These are phyloP conservation scores for Cyrtorhinus lividipennis DNA, from an alignment of 1,140 invertebrate species.

Conservation along the genomic window DNA sequence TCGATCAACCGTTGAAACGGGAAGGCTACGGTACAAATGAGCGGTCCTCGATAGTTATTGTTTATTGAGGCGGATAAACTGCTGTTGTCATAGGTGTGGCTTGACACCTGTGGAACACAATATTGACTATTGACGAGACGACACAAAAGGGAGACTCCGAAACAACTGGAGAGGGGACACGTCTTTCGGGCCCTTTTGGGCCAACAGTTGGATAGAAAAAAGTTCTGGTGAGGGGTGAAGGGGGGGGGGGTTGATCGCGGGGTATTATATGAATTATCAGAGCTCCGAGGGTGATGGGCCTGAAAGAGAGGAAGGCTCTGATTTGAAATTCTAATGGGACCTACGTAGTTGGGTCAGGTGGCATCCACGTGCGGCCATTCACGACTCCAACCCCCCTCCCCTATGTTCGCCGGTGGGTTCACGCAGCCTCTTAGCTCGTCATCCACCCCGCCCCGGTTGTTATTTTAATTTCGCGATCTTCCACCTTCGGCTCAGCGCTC, in stretches of 20 bases:
- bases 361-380: slow-evolving; percentile 11
- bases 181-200: neutral
- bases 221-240: neutral
- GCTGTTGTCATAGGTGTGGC: neutral
- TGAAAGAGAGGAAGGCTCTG: slow-evolving; percentile 13
- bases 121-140: slow-evolving; percentile 3
- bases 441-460: neutral
- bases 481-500: too few relatives aligned
- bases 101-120: slow-evolving; percentile 1
- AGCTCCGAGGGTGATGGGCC: neutral
- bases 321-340: slow-evolving; percentile 24
- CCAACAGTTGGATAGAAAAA: neutral
- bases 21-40: neutral
- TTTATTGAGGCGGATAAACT: slow-evolving; percentile 9
- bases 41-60: neutral
- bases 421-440: neutral
- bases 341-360: neutral
- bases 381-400: neutral
- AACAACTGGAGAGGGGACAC: neutral
- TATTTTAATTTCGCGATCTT: slow-evolving; percentile 7
- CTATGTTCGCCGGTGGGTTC: too few relatives aligned
- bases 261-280: slow-evolving; percentile 4
- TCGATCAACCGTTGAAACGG: neutral
- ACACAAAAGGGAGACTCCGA: neutral
- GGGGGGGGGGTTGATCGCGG: neutral